phyloP scores from a whole-genome alignment of 2,113 vertebrate genomes.

The Chloropsis hardwickii region DNA sequence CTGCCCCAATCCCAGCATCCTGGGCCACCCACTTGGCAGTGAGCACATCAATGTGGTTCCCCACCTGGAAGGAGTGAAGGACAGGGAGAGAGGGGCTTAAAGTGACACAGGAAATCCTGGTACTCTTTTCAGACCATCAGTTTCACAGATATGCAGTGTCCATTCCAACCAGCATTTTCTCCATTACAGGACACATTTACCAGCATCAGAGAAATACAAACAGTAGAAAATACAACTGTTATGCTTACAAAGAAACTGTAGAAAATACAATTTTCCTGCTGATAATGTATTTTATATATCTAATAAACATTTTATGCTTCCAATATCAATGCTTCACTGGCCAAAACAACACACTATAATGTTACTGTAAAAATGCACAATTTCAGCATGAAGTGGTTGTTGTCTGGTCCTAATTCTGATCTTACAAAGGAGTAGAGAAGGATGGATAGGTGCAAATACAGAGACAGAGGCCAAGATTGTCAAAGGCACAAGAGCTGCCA shows the following conservation, averaged over 20 bases:
- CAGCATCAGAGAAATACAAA: background rate
- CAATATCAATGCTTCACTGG: background rate
- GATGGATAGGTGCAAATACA: background rate
- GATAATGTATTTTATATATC: background rate
- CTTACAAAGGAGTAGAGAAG: background rate
- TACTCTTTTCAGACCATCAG: background rate
- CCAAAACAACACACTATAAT: background rate
- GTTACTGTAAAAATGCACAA: background rate
- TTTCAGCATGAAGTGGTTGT: background rate
- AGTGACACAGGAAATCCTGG: background rate
- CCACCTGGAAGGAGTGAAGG: slow-evolving; percentile 76
- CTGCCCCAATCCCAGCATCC: slow-evolving; percentile 94
- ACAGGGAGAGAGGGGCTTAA: background rate
- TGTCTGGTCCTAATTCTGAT: background rate
- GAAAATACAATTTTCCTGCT: background rate
- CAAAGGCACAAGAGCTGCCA: background rate
- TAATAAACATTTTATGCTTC: background rate
- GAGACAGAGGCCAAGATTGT: background rate
- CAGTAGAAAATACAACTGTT: background rate
- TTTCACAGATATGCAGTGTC: background rate
- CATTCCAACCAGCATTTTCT: background rate
- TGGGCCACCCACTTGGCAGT: slow-evolving; percentile 97
- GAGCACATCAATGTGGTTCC: slow-evolving; percentile 94
- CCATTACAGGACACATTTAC: background rate
- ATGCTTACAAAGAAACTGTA: background rate